Conservation (phyloP, 2,797 vertebrate species). For the Chloroceryle inda region DNA sequence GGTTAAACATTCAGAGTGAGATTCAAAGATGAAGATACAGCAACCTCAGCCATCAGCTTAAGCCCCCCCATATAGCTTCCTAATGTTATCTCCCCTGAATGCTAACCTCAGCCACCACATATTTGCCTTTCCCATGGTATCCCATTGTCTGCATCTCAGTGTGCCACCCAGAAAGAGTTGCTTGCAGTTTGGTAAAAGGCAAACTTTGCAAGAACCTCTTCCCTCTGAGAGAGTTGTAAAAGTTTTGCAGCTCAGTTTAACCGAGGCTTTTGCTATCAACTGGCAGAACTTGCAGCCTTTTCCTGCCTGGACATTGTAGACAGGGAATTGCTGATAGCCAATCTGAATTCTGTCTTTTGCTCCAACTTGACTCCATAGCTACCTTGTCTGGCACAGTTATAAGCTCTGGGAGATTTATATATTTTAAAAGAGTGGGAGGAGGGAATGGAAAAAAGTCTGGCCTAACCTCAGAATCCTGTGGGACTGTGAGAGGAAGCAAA, state of each 20-base stretch:
- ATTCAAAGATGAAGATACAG: not conserved
- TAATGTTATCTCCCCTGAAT: not conserved
- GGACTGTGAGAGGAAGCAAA: constrained; percentile 71
- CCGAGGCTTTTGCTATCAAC: constrained; percentile 38
- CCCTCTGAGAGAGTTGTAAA: not conserved
- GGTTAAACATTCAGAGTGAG: not conserved
- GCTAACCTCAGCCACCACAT: not conserved
- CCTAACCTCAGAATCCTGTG: constrained; percentile 45
- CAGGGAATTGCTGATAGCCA: constrained; percentile 58
- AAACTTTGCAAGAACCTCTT: not conserved
- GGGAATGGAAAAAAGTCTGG: not conserved
- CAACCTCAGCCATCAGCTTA: not conserved
- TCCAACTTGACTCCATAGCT: constrained; percentile 1
- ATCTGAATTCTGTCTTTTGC: constrained; percentile 61
- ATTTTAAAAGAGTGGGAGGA: not conserved
- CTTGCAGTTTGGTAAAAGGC: not conserved
- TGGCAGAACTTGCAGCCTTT: constrained; percentile 67
- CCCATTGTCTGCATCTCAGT: not conserved
- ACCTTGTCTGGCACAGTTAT: constrained; percentile 46
- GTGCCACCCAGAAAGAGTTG: fast-evolving
- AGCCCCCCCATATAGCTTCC: not conserved
- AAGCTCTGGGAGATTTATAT: constrained; percentile 24
- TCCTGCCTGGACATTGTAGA: constrained; percentile 70
- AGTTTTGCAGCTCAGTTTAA: constrained; percentile 18
- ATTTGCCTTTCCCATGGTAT: constrained; percentile 1